Percentiles rank a stretch among this genome's conserved stretches.
Evolutionary conservation across 2,888 invertebrate species (phyloP).

Genomic region (Neoaliturus tenellus): DNA sequence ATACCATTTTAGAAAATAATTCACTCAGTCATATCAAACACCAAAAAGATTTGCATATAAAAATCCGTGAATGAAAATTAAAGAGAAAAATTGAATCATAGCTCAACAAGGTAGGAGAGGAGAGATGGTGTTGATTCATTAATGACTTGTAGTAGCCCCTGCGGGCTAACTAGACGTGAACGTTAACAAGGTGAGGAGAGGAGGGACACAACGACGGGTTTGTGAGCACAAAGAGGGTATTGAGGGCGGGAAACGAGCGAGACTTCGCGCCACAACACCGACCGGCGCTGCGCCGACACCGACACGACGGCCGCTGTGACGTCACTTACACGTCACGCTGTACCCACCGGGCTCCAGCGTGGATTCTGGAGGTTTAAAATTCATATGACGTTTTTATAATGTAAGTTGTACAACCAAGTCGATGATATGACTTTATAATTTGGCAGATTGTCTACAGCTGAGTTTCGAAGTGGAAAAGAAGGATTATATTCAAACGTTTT

Average conservation of each 20-base stretch:
- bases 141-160: neutral
- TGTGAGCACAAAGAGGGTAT: neutral
- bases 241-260: constrained; percentile 15
- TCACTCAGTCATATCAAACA: no score
- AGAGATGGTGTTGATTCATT: neutral
- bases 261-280: constrained; percentile 6
- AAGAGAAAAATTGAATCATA: no score
- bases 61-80: no score
- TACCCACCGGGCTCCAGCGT: no score
- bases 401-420: no score
- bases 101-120: constrained; percentile 5
- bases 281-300: neutral
- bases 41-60: neutral
- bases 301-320: neutral
- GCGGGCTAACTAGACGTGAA: neutral
- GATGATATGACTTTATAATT: no score
- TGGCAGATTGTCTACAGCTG: no score
- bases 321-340: neutral
- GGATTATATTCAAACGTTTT: no score
- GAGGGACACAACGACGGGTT: neutral
- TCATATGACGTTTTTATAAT: no score
- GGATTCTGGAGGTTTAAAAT: no score
- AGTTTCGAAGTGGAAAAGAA: no score
- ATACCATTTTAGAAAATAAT: no score
- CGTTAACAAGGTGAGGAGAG: constrained; percentile 5